Base-by-base conservation (phyloP, 2,888 invertebrate genomes). In the Branchellion lobata region DNA sequence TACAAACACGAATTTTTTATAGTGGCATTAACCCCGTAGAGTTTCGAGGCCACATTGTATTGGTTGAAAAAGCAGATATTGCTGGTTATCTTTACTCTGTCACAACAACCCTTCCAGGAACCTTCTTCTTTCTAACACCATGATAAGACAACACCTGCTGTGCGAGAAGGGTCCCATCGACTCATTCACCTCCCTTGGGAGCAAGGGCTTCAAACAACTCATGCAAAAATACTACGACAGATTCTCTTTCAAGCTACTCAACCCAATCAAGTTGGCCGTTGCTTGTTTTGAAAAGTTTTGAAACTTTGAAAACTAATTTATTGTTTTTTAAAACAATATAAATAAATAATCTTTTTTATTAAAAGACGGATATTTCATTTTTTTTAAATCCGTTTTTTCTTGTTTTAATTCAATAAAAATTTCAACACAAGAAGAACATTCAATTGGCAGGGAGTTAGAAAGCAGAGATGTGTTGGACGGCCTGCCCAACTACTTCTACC, bases 401-500 rank as follows among this genome's bases (percentile, higher is more conserved):
- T n/a, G n/a, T n/a, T n/a, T n/a, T n/a, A n/a, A n/a, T n/a, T n/a
- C n/a, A n/a, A n/a, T n/a, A n/a, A n/a, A n/a, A n/a, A n/a, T n/a
- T n/a, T n/a, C n/a, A n/a, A n/a, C n/a, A n/a, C n/a, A n/a, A n/a
- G n/a, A n/a, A n/a, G n/a, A n/a, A n/a, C n/a, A n/a, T n/a, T n/a
- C n/a, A n/a, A n/a, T n/a, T n/a, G n/a, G n/a, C n/a, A 57, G 61
- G 24, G 40, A 69, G 8, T 21, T 75, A 75, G 34, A 68, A 78
- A 53, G 47, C 8, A n/a, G 34, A 29, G 14, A 33, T 71, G 81
- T 83, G 8, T 47, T 78, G 8, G 78, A 81, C 51, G 68, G 34
- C 33, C 81, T 82, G 33, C 80, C 81, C 2, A 79, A 79, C 75
- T 83, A 82, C 65, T 79, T 79, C 75, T 83, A 81, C 79, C 34